phyloP scores from a whole-genome alignment of 2,888 invertebrate genomes.

The Holacanthella duospinosa region DNA sequence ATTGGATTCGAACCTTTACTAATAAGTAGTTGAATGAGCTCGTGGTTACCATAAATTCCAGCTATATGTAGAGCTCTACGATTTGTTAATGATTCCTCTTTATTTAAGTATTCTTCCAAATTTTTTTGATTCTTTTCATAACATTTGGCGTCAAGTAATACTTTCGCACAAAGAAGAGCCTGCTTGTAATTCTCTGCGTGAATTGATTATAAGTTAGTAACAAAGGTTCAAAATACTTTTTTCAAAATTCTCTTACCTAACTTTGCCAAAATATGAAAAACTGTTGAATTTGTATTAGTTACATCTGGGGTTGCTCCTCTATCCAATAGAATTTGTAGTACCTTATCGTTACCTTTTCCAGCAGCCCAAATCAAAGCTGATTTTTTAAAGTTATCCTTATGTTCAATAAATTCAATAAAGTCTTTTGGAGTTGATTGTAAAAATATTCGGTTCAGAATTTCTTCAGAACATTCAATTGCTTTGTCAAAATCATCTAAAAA shows the following conservation, averaged over 20 bases:
- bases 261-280: neutral
- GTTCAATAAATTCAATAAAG: neutral
- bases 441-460: too few species aligned
- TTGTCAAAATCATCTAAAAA: slow-evolving; percentile 1
- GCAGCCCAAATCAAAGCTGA: slow-evolving; percentile 2
- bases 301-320: neutral
- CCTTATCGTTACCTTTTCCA: neutral
- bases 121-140: neutral
- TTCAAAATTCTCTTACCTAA: neutral
- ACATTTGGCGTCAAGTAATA: neutral
- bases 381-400: neutral
- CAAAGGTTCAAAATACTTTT: too few species aligned
- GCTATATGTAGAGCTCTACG: slow-evolving; percentile 5
- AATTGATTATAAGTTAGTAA: too few species aligned
- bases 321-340: neutral
- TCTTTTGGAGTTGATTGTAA: too few species aligned
- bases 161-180: neutral
- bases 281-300: neutral
- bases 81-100: neutral
- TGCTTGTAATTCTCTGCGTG: neutral
- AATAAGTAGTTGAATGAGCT: slow-evolving; percentile 2
- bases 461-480: neutral
- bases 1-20: neutral
- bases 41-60: slow-evolving; percentile 1
- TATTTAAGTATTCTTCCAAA: neutral